phyloP scores from a whole-genome alignment of 2,797 vertebrate species.

The Myotis daubentonii region DNA sequence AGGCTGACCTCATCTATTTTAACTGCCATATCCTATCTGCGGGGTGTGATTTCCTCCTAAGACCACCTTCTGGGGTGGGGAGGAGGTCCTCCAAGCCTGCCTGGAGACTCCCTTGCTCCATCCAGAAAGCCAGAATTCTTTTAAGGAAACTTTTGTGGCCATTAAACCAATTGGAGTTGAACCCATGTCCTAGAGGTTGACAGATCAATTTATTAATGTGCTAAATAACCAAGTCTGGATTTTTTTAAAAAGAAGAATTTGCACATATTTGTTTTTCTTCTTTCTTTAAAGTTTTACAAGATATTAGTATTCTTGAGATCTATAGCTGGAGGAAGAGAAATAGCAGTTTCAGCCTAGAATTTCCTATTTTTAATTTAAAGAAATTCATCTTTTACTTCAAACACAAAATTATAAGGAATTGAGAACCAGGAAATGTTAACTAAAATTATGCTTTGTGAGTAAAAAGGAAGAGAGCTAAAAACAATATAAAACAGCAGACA shows the following conservation, averaged over 20 bases:
- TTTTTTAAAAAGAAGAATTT: conserved; percentile 51
- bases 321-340: conserved; percentile 60
- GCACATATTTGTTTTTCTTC: background rate
- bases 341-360: conserved; percentile 64
- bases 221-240: background rate
- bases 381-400: conserved; percentile 79
- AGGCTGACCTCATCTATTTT: conserved; percentile 71
- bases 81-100: background rate
- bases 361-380: conserved; percentile 74
- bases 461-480: conserved; percentile 62
- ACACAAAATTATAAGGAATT: conserved; percentile 69
- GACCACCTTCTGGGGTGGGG: conserved; percentile 69
- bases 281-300: conserved; percentile 35
- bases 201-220: conserved; percentile 62
- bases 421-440: conserved; percentile 75
- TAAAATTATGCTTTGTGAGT: conserved; percentile 38
- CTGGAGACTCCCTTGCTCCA: conserved; percentile 50
- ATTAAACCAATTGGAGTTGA: conserved; percentile 65
- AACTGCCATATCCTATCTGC: conserved; percentile 77
- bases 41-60: conserved; percentile 68
- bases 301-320: conserved; percentile 35
- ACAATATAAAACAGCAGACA: background rate
- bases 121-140: conserved; percentile 59
- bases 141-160: conserved; percentile 69
- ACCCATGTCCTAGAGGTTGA: conserved; percentile 63